Base-by-base conservation (phyloP, 2,888 invertebrate species). In the Subacronicta megacephala region DNA sequence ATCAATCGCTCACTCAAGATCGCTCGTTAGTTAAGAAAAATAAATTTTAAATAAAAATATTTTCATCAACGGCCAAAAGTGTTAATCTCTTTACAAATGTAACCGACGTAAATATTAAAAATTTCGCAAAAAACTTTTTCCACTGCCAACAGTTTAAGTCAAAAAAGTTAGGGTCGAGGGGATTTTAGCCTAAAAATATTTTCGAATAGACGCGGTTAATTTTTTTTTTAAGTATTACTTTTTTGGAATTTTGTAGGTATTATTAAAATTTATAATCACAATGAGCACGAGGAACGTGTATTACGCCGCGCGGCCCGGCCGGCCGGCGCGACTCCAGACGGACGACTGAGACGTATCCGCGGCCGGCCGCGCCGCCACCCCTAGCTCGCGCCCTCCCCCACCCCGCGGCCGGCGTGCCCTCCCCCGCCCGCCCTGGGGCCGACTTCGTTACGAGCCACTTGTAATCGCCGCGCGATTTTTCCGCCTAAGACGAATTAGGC, bases 371-470 rank as follows among this genome's bases (percentile, higher is more conserved):
- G 78, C 83, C 85, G 63, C 84, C 83, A 69, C 86, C 81, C 81
- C 77, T 74, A 66, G 66, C 71, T 62, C 76, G 72, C 62, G 53
- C 53, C 74, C 73, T 58, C 63, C 73, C 59, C 63, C 73, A 65
- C 65, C 71, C 66, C 74, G 18, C 31, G 53, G 71, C 75, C 74
- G 60, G 44, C 76, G 69, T 60, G 45, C 72, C 70, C 78, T 60
- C 70, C 69, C 80, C 82, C 76, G 54, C 70, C 78, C 75, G 65
- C 85, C 80, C 80, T 81, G 80, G 78, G 79, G 78, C 88, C 92
- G 92, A 92, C 93, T 94, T 94, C 93, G 93, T 94, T 94, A 93
- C 92, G 92, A 92, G 92, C 92, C 93, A 94, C 93, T 93, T 93
- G 93, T 93, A 92, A 93, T 93, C 90, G 90, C 90, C 89, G 86